phyloP scores from a whole-genome alignment of 2,113 vertebrate species.

The Mustela nigripes region DNA sequence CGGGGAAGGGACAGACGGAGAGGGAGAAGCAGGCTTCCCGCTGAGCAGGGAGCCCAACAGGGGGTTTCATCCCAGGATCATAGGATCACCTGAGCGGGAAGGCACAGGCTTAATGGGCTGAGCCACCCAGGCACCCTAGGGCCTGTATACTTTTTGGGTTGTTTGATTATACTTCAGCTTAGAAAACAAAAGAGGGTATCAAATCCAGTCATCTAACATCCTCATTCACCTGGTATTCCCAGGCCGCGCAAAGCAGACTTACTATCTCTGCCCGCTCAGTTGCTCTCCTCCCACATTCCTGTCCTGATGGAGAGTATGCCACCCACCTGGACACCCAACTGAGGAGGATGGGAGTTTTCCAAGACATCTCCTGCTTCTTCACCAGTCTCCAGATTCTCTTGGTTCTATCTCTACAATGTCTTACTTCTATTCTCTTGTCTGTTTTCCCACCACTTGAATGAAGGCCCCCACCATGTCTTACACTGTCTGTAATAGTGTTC shows the following conservation, averaged over 20 bases:
- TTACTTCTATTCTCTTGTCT: neutral
- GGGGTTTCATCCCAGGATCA: neutral
- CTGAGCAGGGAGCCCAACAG: neutral
- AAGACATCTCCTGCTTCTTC: neutral
- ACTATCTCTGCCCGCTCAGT: neutral
- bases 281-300: neutral
- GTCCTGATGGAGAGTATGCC: neutral
- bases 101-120: neutral
- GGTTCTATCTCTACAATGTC: neutral
- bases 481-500: neutral
- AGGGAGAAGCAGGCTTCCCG: neutral
- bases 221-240: neutral
- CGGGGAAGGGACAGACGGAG: neutral
- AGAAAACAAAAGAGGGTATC: neutral
- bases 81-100: neutral
- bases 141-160: neutral
- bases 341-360: neutral
- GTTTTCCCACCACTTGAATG: neutral
- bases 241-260: neutral
- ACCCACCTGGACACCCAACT: neutral
- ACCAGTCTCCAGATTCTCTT: neutral
- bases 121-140: neutral
- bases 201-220: neutral
- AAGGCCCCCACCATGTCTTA: neutral
- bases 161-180: constrained; percentile 51